A percentile compares a stretch with the other conserved stretches of the same genome.
Evolutionary conservation across 2,113 vertebrate genomes (phyloP).

Genomic region (Otocyon megalotis): DNA sequence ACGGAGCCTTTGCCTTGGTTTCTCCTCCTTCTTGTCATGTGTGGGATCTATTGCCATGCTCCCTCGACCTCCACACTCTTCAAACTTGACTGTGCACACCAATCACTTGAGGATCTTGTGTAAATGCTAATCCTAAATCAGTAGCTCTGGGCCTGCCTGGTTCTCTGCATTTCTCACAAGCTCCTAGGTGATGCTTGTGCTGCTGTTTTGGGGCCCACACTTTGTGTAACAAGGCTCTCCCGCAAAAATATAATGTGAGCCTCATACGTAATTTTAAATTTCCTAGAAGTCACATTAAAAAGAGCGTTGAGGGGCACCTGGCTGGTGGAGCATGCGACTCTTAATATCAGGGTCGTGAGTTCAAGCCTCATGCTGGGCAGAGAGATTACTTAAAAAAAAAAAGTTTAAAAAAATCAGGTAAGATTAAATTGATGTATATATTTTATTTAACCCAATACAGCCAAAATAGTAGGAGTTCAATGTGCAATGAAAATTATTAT

Average conservation of each 20-base stretch:
- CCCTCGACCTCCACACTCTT: rapidly evolving
- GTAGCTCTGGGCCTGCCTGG: neutral
- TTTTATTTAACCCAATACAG: neutral
- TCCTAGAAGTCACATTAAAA: too few relatives aligned
- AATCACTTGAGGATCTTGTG: neutral
- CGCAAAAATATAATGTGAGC: neutral
- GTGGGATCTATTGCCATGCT: neutral
- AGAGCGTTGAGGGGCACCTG: too few relatives aligned
- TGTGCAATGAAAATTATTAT: neutral
- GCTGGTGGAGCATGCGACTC: too few relatives aligned
- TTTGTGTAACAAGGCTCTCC: neutral
- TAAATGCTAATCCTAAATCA: neutral
- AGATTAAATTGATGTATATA: neutral
- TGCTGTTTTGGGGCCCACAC: neutral
- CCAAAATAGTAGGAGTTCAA: neutral
- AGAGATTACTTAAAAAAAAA: too few relatives aligned
- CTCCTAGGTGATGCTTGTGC: neutral
- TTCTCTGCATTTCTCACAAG: neutral
- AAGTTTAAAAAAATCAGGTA: neutral
- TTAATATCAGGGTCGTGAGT: too few relatives aligned
- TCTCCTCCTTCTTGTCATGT: rapidly evolving
- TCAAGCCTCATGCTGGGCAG: too few relatives aligned
- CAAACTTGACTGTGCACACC: rapidly evolving
- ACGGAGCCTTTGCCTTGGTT: neutral
- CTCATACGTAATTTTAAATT: too few relatives aligned